Evolutionary conservation across 2,888 invertebrate species (phyloP), one percentile per base, ranked within the genome.

Genomic region (Ferrisia virgata): DNA sequence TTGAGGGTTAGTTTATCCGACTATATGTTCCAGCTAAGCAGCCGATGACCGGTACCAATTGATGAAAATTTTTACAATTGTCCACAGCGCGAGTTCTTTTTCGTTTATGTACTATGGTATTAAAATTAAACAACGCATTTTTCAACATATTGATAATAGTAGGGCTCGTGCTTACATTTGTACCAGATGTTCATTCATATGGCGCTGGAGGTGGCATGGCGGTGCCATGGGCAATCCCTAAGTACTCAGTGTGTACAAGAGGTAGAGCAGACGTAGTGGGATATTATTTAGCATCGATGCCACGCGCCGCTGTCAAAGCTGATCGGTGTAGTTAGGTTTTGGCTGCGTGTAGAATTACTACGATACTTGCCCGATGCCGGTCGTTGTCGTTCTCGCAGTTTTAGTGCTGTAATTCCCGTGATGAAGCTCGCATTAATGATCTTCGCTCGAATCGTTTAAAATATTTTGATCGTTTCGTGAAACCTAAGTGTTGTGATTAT

Each of bases 291-390:
- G 36, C 53, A 58, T 22, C 53, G 81, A 28, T 81, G 81, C 81
- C 81, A 81, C 81, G 81, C 81, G 81, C 81, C 81, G 81, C 81
- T 81, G 81, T 81, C 81, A 81, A 58, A 81, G 79, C 36, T 31
- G 79, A 47, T 76, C 72, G 72, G 36, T n/a, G 18, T 36, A 33
- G 72, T 69, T 33, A 36, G 8, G 22, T 18, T 53, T 53, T 22
- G 69, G 31, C 31, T 69, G 69, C 53, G 53, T 22, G 28, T 25
- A 64, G 1, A 76, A 36, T 40, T 36, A 76, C 72, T n/a, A 36
- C 72, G 72, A 36, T 76, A 76, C 72, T n/a, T 36, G 15, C 31
- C 36, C 72, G 28, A 28, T 28, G 64, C 25, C 64, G 64, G 64
- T 64, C 64, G 64, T 28, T 64, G 28, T 64, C n/a, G n/a, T n/a